Evolutionary conservation across 2,797 vertebrate species (phyloP), one percentile per base, ranked within the genome.

Genomic region (Tarsius wallacei): DNA sequence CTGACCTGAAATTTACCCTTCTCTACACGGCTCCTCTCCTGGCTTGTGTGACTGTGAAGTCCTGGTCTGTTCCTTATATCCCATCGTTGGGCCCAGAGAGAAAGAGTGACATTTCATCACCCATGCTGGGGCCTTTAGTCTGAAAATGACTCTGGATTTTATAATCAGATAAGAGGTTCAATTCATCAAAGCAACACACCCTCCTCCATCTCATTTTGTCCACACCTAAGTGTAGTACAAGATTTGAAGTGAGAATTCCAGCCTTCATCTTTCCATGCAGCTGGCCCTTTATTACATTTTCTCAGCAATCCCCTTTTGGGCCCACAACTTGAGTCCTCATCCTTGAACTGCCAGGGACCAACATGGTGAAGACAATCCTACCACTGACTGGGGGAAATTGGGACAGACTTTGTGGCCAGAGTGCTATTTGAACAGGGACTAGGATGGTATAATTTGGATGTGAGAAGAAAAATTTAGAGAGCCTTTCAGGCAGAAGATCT

Each of bases 231-330:
- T 33, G 55, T 73, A 70, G 8, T 17, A 78, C 16, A 70, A 49
- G 24, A 63, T 66, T 16, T 51, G 33, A 49, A 64, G 22, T 70
- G 14, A 19, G 51, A 33, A 55, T 55, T 28, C 7, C 49, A 55
- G 8, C 2, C 0, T 9, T 26, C 47, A 17, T 28, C 1, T 24
- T 77, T 76, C 70, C 2, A 11, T 2, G 14, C 7, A 31, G 3
- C 21, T 33, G 31, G 11, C 2, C 26, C 9, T 71, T 16, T 21
- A 0, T 13, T 55, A 24, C 28, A 5, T 17, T 22, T 51, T 6
- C 49, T 68, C 51, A 49, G 14, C 7, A 33, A 10, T 2, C 4
- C 33, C 3, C 6, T 66, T 87, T 73, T 24, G 78, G 49, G 28
- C 0, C 3, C 7, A 11, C 3, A 21, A 2, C 5, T 36, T 7